Conservation (phyloP, 2,113 vertebrate genomes). For the Ammodramus savannarum region DNA sequence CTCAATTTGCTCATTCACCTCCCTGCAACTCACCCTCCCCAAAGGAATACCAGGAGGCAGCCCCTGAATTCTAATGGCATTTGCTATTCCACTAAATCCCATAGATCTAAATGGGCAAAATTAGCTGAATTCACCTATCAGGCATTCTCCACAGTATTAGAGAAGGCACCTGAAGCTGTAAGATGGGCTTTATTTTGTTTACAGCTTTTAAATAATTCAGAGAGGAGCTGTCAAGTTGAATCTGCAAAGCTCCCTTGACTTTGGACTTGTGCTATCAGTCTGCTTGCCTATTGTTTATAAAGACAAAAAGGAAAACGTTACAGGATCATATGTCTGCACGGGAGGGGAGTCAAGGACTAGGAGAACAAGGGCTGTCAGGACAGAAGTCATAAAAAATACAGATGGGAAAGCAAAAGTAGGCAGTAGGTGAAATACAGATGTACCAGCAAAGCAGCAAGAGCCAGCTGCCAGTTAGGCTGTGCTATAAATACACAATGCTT, state of each 20-base stretch:
- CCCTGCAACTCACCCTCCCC: not conserved
- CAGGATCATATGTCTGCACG: not conserved
- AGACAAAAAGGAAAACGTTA: slow-evolving; percentile 17
- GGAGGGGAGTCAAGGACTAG: slow-evolving; percentile 25
- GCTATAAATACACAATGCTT: not conserved
- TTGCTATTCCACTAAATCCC: not conserved
- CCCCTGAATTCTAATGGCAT: not conserved
- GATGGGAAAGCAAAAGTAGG: not conserved
- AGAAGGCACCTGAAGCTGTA: slow-evolving; percentile 10
- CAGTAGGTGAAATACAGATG: slow-evolving; percentile 1
- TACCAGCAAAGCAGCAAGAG: not conserved
- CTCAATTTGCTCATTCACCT: not conserved
- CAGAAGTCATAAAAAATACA: not conserved
- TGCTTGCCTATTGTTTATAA: slow-evolving; percentile 34
- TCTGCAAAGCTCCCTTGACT: slow-evolving; percentile 42
- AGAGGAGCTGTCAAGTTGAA: slow-evolving; percentile 28
- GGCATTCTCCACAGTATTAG: not conserved
- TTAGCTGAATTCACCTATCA: not conserved
- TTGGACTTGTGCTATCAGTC: not conserved
- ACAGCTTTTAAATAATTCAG: slow-evolving; percentile 53
- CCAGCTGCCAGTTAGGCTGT: not conserved
- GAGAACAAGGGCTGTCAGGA: slow-evolving; percentile 1
- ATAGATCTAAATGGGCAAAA: not conserved
- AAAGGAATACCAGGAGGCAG: not conserved
- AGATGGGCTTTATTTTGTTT: not conserved